Evolutionary conservation across 2,113 vertebrate species (phyloP).

Genomic region (Lepisosteus osseus): DNA sequence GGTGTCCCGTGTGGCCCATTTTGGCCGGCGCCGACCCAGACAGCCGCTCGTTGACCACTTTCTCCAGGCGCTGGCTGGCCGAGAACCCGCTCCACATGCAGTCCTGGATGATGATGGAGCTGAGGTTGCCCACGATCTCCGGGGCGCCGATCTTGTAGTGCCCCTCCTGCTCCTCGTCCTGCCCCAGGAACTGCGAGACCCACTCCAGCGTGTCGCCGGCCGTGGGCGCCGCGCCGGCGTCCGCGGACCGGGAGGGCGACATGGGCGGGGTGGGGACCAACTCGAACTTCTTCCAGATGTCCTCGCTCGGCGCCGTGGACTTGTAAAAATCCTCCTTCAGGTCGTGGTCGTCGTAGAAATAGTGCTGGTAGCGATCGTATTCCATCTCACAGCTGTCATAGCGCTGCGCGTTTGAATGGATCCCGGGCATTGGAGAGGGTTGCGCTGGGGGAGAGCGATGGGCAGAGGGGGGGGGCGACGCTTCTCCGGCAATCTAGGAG

Average conservation of each 20-base stretch:
- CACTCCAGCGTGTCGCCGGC: conserved; percentile 65
- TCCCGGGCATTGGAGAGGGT: conserved; percentile 50
- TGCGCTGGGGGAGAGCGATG: background rate
- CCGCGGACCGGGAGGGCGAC: conserved; percentile 68
- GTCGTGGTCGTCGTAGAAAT: conserved; percentile 84
- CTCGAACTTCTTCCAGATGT: conserved; percentile 98
- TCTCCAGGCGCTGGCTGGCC: conserved; percentile 80
- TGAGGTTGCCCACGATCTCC: conserved; percentile 76
- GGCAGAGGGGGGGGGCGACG: conserved; percentile 17
- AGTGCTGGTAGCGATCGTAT: conserved; percentile 79
- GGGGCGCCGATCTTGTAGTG: conserved; percentile 61
- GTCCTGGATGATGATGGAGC: conserved; percentile 84
- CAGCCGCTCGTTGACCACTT: conserved; percentile 71
- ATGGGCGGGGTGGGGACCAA: conserved; percentile 84
- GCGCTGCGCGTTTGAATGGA: conserved; percentile 47
- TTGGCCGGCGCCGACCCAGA: conserved; percentile 39
- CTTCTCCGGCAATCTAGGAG: conserved; percentile 24
- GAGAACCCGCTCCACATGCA: conserved; percentile 97
- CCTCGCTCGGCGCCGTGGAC: conserved; percentile 88
- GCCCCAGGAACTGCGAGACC: conserved; percentile 58
- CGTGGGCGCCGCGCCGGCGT: conserved; percentile 37
- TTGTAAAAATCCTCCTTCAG: conserved; percentile 84
- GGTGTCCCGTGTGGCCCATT: conserved; percentile 30
- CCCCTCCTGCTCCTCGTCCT: conserved; percentile 74
- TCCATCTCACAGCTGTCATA: conserved; percentile 78